Evolutionary conservation across 2,888 invertebrate genomes (phyloP).

Genomic region (Clostera curtula): DNA sequence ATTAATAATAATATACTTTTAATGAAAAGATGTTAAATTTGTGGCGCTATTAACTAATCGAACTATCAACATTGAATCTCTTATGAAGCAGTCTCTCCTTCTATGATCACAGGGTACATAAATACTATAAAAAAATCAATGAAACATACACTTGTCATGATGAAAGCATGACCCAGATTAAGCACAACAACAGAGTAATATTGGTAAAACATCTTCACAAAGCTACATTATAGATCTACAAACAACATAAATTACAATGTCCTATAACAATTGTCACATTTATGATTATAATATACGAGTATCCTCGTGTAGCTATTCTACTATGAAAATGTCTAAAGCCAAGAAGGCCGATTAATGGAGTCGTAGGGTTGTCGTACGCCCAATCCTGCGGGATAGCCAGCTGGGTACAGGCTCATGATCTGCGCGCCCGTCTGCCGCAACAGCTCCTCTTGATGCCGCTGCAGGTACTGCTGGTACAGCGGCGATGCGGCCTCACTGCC

Average conservation of each 20-base stretch:
- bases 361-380: conserved; percentile 84
- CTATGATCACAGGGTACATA: conserved; percentile 29
- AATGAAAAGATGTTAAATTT: too few species aligned
- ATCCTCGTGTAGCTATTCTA: conserved; percentile 14
- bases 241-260: conserved; percentile 58
- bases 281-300: conserved; percentile 30
- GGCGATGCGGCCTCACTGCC: conserved; percentile 77
- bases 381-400: conserved; percentile 77
- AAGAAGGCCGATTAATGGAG: conserved; percentile 79
- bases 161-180: conserved; percentile 16
- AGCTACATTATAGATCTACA: conserved; percentile 43
- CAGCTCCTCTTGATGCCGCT: conserved; percentile 76
- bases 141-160: conserved; percentile 39
- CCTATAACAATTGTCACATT: conserved; percentile 52
- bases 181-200: conserved; percentile 35
- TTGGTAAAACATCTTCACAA: conserved; percentile 41
- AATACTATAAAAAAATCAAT: conserved; percentile 22
- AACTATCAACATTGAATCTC: conserved; percentile 9
- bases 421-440: conserved; percentile 75
- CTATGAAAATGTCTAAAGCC: conserved; percentile 69
- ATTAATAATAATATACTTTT: too few species aligned
- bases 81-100: conserved; percentile 33
- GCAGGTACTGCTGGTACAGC: conserved; percentile 83
- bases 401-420: conserved; percentile 79
- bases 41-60: conserved; percentile 1